Percentiles rank a stretch among this genome's conserved stretches.
phyloP scores from a whole-genome alignment of 2,113 vertebrate genomes.

The Eurystomus gularis region DNA sequence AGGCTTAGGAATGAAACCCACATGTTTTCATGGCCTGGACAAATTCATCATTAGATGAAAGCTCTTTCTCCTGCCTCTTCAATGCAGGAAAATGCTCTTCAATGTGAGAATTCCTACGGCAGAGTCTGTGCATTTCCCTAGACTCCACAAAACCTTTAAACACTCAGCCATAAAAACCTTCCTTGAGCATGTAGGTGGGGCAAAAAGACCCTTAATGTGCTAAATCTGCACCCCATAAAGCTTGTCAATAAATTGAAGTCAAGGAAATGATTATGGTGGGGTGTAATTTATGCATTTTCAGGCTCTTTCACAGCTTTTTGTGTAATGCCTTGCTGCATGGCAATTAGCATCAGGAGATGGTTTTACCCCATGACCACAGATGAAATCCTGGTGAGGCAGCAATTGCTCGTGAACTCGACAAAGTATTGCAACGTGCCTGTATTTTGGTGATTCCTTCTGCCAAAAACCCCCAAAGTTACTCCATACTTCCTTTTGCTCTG shows the following conservation, averaged over 20 bases:
- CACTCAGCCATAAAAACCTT: neutral
- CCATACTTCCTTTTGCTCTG: neutral
- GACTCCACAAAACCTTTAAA: neutral
- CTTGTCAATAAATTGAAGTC: neutral
- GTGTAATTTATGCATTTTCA: neutral
- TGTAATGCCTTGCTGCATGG: neutral
- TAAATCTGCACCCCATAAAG: neutral
- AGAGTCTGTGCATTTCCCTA: neutral
- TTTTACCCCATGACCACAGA: neutral
- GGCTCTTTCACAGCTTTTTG: neutral
- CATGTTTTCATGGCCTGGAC: neutral
- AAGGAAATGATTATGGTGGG: neutral
- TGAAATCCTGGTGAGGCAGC: neutral
- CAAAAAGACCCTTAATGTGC: neutral
- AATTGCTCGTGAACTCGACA: neutral
- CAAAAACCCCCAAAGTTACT: neutral
- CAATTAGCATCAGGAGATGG: neutral
- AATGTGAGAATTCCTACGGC: neutral
- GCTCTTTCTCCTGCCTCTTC: neutral
- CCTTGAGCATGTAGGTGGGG: neutral
- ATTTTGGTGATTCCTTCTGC: neutral
- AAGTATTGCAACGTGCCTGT: neutral
- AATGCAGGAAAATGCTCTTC: neutral
- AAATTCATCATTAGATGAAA: neutral
- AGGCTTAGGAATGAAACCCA: neutral